These are phyloP conservation scores for Parasteatoda tepidariorum DNA, from an alignment of 1,140 invertebrate species.

Conservation along the genomic window DNA sequence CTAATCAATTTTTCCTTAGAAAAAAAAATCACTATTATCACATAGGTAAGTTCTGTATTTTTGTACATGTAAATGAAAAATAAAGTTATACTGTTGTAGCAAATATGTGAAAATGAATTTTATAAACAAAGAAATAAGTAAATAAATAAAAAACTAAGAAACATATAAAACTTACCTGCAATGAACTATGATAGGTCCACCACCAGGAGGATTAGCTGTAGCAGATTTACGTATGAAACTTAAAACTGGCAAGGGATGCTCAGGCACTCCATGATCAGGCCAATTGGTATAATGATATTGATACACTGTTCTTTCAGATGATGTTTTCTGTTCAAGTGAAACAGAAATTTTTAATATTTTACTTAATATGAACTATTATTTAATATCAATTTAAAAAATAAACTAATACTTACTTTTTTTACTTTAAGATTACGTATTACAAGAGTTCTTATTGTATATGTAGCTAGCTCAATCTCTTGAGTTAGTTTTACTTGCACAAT, in stretches of 20 bases:
- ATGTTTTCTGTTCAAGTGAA: slow-evolving; percentile 78
- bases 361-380: too few species aligned
- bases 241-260: slow-evolving; percentile 93
- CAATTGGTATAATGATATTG: slow-evolving; percentile 99
- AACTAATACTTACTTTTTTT: slow-evolving; percentile 68
- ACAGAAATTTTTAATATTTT: too few species aligned
- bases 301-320: slow-evolving; percentile 84
- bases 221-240: slow-evolving; percentile 93
- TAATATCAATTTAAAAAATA: background rate
- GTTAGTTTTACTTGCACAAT: slow-evolving; percentile 90
- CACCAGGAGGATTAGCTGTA: slow-evolving; percentile 84
- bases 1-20: too few species aligned
- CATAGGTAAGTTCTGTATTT: too few species aligned
- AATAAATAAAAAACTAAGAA: background rate
- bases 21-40: too few species aligned
- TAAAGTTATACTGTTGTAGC: too few species aligned
- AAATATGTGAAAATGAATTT: too few species aligned
- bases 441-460: slow-evolving; percentile 90
- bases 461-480: slow-evolving; percentile 92
- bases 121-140: too few species aligned
- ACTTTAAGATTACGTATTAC: slow-evolving; percentile 84
- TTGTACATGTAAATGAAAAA: too few species aligned
- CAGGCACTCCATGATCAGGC: slow-evolving; percentile 96
- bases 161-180: slow-evolving; percentile 81
- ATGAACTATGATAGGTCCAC: slow-evolving; percentile 95